Evolutionary conservation across 1,140 invertebrate species (phyloP), one percentile per base, ranked within the genome.

Genomic region (Pachyrhynchus sulphureomaculatus): DNA sequence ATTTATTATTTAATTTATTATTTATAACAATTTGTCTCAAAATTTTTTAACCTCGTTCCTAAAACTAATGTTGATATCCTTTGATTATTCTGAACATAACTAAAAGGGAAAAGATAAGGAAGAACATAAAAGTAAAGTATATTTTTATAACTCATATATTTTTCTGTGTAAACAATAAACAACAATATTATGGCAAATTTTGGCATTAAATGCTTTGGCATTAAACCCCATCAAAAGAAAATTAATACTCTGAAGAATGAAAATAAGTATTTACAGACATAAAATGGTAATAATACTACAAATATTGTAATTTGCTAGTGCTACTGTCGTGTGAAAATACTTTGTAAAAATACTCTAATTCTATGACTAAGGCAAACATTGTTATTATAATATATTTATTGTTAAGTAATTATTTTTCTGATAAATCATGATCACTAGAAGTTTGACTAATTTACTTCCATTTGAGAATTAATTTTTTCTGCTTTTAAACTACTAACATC

Each of bases 181-280:
- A 75, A 74, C 72, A 72, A 73, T 70, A 71, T 65, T 71, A 76
- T 76, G 74, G 74, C 74, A 73, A 72, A 75, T 74, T 75, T 76
- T 76, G 74, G 74, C 74, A 73, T 76, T 74, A 74, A 75, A 76
- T 76, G 74, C 74, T 76, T 76, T 76, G 74, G 74, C 74, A 74
- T 75, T 73, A 71, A 70, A 70, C 60, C 68, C 67, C 66, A 68
- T 61, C 15, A 65, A 66, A 65, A 65, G 59, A 62, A 66, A 65
- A 63, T 62, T 69, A 69, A 66, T 69, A 65, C 61, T 69, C 60
- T 62, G 57, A 60, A 64, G 41, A 65, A 59, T 60, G 39, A 64
- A 62, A 62, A 61, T 65, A 65, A 65, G 32, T 62, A 62, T 61
- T 59, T 59, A 59, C 56, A 61, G 42, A 61, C n/a, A 61, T 47